Evolutionary conservation across 2,113 vertebrate genomes (phyloP).

Genomic region (Leucosticte australis): DNA sequence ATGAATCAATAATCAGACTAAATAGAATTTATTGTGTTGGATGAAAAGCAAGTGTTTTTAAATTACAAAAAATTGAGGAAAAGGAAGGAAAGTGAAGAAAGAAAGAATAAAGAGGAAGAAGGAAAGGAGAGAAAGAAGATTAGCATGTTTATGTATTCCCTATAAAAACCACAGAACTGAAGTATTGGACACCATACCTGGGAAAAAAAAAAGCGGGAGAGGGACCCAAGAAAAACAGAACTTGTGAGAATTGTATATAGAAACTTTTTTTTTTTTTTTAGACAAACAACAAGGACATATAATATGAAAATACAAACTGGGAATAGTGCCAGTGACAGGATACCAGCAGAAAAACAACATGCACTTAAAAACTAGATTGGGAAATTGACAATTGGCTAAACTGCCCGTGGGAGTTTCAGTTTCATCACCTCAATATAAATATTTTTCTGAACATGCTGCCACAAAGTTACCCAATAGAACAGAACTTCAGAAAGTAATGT

Average conservation of each 20-base stretch:
- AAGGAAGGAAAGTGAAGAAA: neutral
- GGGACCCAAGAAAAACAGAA: neutral
- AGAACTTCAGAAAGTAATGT: neutral
- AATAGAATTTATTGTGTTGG: neutral
- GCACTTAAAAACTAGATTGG: neutral
- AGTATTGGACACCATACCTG: neutral
- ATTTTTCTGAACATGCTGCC: neutral
- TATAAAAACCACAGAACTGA: neutral
- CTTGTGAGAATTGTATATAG: neutral
- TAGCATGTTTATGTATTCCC: neutral
- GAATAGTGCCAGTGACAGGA: neutral
- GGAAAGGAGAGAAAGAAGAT: neutral
- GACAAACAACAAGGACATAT: neutral
- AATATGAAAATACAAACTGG: neutral
- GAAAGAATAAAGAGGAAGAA: neutral
- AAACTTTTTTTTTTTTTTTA: neutral
- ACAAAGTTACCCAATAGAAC: neutral
- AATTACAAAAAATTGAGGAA: neutral
- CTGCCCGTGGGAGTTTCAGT: neutral
- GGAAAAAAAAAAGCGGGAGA: accelerated
- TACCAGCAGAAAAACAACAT: neutral
- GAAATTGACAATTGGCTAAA: neutral
- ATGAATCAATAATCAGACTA: neutral
- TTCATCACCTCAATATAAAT: neutral
- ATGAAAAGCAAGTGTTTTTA: neutral